A percentile compares a stretch with the other conserved stretches of the same genome.
These are phyloP conservation scores for Festucalex cinctus DNA, from an alignment of 2,113 vertebrate genomes.

Conservation along the genomic window DNA sequence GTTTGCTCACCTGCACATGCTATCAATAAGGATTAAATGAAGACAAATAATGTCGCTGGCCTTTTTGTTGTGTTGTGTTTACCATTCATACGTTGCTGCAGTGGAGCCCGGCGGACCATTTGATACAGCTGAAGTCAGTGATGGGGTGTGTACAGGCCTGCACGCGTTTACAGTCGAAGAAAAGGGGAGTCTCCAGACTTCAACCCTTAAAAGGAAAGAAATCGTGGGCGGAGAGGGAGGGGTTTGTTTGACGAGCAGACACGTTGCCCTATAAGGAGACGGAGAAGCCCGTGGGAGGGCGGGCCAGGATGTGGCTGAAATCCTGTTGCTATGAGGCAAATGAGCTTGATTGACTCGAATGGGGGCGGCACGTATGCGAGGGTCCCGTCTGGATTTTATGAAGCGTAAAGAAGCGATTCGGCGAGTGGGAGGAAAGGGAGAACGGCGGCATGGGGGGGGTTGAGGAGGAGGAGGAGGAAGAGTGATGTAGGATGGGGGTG, in stretches of 20 bases:
- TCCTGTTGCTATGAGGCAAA: slow-evolving; percentile 59
- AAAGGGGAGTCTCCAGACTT: slow-evolving; percentile 15
- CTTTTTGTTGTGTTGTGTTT: slow-evolving; percentile 45
- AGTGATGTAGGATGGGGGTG: slow-evolving; percentile 42
- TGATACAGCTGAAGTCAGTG: slow-evolving; percentile 15
- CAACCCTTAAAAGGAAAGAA: slow-evolving; percentile 55
- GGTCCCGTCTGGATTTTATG: slow-evolving; percentile 72
- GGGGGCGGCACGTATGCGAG: slow-evolving; percentile 54
- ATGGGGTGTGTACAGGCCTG: slow-evolving; percentile 11
- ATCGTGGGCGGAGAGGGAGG: slow-evolving; percentile 36
- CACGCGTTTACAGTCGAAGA: slow-evolving; percentile 21
- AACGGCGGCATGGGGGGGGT: slow-evolving; percentile 37
- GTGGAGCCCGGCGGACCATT: slow-evolving; percentile 16
- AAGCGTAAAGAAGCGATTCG: slow-evolving; percentile 62
- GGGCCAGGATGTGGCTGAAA: slow-evolving; percentile 31
- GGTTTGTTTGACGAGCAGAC: slow-evolving; percentile 50
- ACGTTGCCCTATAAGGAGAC: slow-evolving; percentile 68
- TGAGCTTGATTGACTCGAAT: slow-evolving; percentile 57
- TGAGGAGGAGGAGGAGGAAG: slow-evolving; percentile 15
- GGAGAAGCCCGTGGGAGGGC: slow-evolving; percentile 34
- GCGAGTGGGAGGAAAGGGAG: slow-evolving; percentile 57
- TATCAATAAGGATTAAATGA: slow-evolving; percentile 25
- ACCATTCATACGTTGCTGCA: slow-evolving; percentile 46
- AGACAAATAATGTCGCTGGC: slow-evolving; percentile 44
- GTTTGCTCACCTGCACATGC: slow-evolving; percentile 66